Conservation (phyloP, 2,888 invertebrate species). For the Dryocosmus kuriphilus region DNA sequence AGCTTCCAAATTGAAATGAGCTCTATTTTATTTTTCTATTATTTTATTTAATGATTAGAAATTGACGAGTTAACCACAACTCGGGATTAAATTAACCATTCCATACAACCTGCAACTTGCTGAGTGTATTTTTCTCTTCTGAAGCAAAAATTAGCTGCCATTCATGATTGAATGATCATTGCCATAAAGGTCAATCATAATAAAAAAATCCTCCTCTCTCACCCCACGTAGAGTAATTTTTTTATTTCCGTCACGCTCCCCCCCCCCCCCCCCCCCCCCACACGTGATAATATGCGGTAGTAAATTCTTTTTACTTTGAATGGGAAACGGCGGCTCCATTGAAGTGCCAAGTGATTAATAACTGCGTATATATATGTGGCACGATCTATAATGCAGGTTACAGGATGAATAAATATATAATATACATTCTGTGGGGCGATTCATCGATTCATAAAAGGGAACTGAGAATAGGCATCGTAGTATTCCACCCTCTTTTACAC, state of each 20-base stretch:
- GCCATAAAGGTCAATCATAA: constrained; percentile 36
- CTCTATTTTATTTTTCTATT: too few species aligned
- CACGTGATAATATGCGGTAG: constrained; percentile 6
- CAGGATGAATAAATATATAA: neutral
- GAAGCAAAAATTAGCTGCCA: constrained; percentile 3
- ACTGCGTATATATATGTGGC: constrained; percentile 22
- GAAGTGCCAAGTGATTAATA: constrained; percentile 37
- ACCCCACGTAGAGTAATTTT: constrained; percentile 32
- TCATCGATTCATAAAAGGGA: constrained; percentile 34
- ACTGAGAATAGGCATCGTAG: neutral
- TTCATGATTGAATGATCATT: constrained; percentile 11
- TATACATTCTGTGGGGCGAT: constrained; percentile 10
- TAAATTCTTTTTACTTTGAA: constrained; percentile 26
- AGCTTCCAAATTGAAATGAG: too few species aligned
- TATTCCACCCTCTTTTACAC: neutral
- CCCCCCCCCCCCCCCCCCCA: neutral
- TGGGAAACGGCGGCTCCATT: constrained; percentile 31
- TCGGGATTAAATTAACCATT: too few species aligned
- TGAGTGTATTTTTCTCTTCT: neutral
- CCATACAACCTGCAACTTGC: too few species aligned
- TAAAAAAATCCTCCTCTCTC: constrained; percentile 29
- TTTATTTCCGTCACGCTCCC: constrained; percentile 1
- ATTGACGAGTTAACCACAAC: too few species aligned
- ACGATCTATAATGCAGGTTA: constrained; percentile 17
- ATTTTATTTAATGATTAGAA: too few species aligned